A percentile compares a stretch with the other conserved stretches of the same genome.
phyloP scores from a whole-genome alignment of 1,140 invertebrate genomes.

The Aphelenchoides besseyi region DNA sequence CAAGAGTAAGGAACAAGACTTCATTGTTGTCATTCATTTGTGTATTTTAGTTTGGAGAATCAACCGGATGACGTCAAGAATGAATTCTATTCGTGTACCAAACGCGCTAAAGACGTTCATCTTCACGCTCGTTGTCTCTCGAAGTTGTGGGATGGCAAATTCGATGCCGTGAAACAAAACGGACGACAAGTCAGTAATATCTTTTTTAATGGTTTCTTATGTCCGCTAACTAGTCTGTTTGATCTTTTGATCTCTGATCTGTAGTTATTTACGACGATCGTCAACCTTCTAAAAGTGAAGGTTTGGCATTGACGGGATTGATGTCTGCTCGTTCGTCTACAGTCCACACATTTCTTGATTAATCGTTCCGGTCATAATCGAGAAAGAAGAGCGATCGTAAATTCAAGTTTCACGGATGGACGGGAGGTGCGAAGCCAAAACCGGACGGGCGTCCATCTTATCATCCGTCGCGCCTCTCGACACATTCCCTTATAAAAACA shows the following conservation, averaged over 20 bases:
- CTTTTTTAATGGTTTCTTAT: too few relatives aligned
- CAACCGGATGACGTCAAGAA: slow-evolving; percentile 8
- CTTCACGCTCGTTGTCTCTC: not conserved
- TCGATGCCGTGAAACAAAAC: not conserved
- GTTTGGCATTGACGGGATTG: not conserved
- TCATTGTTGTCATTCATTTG: not conserved
- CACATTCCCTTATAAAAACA: not conserved
- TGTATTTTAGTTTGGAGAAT: not conserved
- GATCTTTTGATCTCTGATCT: too few relatives aligned
- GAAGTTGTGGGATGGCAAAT: not conserved
- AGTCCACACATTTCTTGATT: not conserved
- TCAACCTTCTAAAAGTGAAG: too few relatives aligned
- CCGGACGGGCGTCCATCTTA: not conserved
- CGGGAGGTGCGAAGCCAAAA: not conserved
- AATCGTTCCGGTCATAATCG: not conserved
- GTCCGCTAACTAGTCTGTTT: too few relatives aligned
- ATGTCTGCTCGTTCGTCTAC: not conserved
- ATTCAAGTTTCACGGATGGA: not conserved
- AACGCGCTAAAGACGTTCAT: slow-evolving; percentile 7
- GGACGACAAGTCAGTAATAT: not conserved
- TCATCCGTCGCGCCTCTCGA: not conserved
- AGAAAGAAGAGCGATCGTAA: slow-evolving; percentile 1
- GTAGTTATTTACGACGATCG: too few relatives aligned
- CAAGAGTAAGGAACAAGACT: not conserved
- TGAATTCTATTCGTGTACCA: not conserved